Percentiles rank a stretch among this genome's conserved stretches.
Conservation (phyloP, 2,113 vertebrate species). For the Takifugu bimaculatus region DNA sequence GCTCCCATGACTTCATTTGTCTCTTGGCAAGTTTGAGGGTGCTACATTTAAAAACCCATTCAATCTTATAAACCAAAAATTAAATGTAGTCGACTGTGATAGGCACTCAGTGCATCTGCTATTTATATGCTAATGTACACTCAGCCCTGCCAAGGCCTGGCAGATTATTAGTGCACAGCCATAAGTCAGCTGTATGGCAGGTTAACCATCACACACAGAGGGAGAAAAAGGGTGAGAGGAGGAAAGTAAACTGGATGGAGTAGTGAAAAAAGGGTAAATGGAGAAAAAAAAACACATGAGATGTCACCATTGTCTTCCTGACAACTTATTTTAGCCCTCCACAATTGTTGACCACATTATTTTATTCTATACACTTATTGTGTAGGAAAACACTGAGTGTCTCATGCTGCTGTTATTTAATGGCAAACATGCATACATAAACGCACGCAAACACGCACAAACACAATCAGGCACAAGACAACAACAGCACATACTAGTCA, state of each 20-base stretch:
- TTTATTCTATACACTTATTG: slow-evolving; percentile 28
- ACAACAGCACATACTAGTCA: too few species aligned
- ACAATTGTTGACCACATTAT: slow-evolving; percentile 21
- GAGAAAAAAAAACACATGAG: slow-evolving; percentile 32
- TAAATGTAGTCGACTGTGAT: slow-evolving; percentile 99
- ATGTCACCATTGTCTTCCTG: slow-evolving; percentile 52
- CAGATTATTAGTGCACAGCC: slow-evolving; percentile 94
- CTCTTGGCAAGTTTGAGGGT: slow-evolving; percentile 94
- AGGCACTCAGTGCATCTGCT: slow-evolving; percentile 91
- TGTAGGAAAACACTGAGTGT: slow-evolving; percentile 13
- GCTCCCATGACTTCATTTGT: slow-evolving; percentile 96
- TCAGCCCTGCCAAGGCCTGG: slow-evolving; percentile 86
- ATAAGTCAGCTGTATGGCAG: slow-evolving; percentile 90
- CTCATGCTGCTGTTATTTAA: background rate
- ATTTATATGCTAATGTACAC: slow-evolving; percentile 99
- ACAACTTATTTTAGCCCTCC: slow-evolving; percentile 59
- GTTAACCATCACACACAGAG: slow-evolving; percentile 63
- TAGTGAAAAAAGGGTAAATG: background rate
- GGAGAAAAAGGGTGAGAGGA: slow-evolving; percentile 6
- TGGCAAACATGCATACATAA: too few species aligned
- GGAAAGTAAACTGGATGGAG: slow-evolving; percentile 1
- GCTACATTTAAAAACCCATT: slow-evolving; percentile 97
- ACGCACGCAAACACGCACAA: too few species aligned
- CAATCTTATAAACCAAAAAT: slow-evolving; percentile 99
- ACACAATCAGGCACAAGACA: too few species aligned